A percentile compares a stretch with the other conserved stretches of the same genome.
Evolutionary conservation across 2,113 vertebrate genomes (phyloP).

Genomic region (Gymnobelideus leadbeateri): DNA sequence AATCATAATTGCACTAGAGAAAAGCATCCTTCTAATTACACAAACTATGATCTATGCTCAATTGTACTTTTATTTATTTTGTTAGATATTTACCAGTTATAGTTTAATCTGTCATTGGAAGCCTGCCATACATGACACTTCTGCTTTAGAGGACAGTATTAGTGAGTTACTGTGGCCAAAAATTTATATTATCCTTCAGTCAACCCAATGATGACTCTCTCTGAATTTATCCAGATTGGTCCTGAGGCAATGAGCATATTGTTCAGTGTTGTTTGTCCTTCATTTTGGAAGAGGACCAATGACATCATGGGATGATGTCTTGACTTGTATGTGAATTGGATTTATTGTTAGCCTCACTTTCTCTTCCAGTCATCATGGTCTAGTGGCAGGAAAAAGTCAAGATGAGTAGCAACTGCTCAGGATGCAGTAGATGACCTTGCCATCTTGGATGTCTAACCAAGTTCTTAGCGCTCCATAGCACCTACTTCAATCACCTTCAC

Average conservation of each 20-base stretch:
- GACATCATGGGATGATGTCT: too few relatives aligned
- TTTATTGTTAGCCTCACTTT: too few relatives aligned
- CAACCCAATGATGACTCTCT: not conserved
- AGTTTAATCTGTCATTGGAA: not conserved
- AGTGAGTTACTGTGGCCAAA: not conserved
- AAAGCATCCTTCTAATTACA: not conserved
- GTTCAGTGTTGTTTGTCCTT: too few relatives aligned
- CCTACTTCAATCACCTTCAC: too few relatives aligned
- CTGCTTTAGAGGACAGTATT: not conserved
- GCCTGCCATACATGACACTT: not conserved
- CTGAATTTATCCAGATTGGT: not conserved
- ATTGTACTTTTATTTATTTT: not conserved
- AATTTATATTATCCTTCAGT: not conserved
- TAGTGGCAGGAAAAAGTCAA: too few relatives aligned
- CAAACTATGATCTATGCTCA: not conserved
- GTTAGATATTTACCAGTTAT: not conserved
- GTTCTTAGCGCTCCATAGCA: too few relatives aligned
- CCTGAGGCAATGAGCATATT: not conserved
- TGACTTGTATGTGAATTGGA: too few relatives aligned
- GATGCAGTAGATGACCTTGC: too few relatives aligned
- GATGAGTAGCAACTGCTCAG: too few relatives aligned
- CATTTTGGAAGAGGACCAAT: too few relatives aligned
- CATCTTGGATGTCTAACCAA: too few relatives aligned
- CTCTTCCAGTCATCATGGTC: too few relatives aligned
- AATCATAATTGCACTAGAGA: not conserved